A percentile compares a stretch with the other conserved stretches of the same genome.
Evolutionary conservation across 1,140 invertebrate species (phyloP).

Genomic region (Conus ventricosus): DNA sequence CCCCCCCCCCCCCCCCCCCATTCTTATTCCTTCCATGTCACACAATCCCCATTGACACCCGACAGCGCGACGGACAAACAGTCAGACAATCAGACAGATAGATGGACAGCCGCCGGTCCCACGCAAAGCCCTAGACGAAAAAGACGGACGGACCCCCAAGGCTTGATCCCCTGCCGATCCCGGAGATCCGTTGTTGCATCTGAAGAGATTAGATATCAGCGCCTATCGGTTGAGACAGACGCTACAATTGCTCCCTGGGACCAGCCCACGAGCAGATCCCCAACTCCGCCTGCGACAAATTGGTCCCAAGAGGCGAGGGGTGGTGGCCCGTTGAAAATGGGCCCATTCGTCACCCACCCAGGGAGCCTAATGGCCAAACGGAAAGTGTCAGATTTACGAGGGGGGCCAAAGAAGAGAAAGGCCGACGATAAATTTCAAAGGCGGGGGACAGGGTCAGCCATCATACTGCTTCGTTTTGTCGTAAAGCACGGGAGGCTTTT

Average conservation of each 20-base stretch:
- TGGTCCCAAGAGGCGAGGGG: neutral
- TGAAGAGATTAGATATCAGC: neutral
- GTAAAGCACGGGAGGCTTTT: neutral
- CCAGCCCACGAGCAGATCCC: neutral
- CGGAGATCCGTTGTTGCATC: neutral
- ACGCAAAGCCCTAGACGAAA: neutral
- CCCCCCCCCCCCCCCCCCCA: neutral
- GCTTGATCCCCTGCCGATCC: neutral
- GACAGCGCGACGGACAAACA: neutral
- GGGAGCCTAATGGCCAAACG: slow-evolving; percentile 5
- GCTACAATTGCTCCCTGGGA: neutral
- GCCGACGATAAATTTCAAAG: neutral
- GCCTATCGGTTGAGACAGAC: neutral
- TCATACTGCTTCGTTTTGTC: neutral
- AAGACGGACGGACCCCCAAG: neutral
- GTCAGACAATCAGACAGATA: no score
- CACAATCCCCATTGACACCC: neutral
- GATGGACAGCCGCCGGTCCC: no score
- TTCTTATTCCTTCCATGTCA: neutral
- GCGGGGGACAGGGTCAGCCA: neutral
- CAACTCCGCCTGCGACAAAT: neutral
- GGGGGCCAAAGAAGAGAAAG: neutral
- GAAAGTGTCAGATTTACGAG: slow-evolving; percentile 18
- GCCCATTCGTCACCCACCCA: neutral
- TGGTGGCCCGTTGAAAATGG: neutral